These are phyloP conservation scores for Coenonympha arcania DNA, from an alignment of 2,888 invertebrate genomes.

Conservation along the genomic window DNA sequence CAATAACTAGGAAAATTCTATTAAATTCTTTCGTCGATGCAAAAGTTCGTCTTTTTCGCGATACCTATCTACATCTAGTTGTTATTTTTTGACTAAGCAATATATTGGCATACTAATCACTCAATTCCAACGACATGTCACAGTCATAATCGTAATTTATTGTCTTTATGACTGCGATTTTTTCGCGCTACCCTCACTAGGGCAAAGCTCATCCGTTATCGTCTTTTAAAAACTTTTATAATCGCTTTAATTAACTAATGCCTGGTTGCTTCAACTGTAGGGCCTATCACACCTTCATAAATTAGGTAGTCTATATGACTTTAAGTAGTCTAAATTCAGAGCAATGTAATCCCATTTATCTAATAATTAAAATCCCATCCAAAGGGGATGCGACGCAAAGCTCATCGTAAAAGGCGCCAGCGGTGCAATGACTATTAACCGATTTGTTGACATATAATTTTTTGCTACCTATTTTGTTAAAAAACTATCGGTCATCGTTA, in stretches of 20 bases:
- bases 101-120: neutral
- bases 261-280: too few species aligned
- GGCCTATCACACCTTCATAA: too few species aligned
- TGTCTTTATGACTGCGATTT: neutral
- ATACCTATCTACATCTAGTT: neutral
- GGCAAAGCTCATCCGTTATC: neutral
- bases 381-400: too few species aligned
- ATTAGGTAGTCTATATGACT: too few species aligned
- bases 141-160: neutral
- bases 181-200: neutral
- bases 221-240: constrained; percentile 1
- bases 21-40: neutral
- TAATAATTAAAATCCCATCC: too few species aligned
- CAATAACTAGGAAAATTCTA: neutral
- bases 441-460: too few species aligned
- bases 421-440: too few species aligned
- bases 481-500: too few species aligned
- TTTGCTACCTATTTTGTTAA: too few species aligned
- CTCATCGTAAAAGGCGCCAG: too few species aligned
- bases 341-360: too few species aligned
- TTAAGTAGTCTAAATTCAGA: too few species aligned
- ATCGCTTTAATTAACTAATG: constrained; percentile 18
- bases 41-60: neutral
- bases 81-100: neutral
- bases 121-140: neutral